Conservation (phyloP, 2,888 invertebrate species). For the Pristionchus entomophagus region DNA sequence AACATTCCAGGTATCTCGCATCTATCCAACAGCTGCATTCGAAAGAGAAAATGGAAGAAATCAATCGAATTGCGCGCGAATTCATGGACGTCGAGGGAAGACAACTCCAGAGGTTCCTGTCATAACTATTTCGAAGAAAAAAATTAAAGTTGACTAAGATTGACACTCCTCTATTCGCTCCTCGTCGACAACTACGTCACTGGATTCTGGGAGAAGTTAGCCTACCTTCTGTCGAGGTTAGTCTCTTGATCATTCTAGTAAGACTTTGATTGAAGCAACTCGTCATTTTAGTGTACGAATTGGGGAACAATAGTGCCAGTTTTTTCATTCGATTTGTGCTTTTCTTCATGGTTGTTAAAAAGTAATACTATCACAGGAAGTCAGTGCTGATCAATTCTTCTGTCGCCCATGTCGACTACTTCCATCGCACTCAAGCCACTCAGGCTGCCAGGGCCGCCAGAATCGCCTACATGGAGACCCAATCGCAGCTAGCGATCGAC, state of each 20-base stretch:
- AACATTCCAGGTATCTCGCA: conserved; percentile 58
- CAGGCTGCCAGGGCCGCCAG: conserved; percentile 67
- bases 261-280: too few relatives aligned
- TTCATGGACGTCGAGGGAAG: conserved; percentile 66
- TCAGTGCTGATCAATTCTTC: conserved; percentile 67
- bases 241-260: too few relatives aligned
- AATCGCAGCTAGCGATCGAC: conserved; percentile 66
- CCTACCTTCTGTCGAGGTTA: conserved; percentile 63
- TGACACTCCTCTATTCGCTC: conserved; percentile 59
- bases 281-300: too few relatives aligned
- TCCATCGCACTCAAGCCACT: conserved; percentile 54
- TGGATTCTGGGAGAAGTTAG: conserved; percentile 72
- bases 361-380: too few relatives aligned
- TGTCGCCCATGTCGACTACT: conserved; percentile 65
- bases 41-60: conserved; percentile 60
- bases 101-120: conserved; percentile 57
- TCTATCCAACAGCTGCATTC: conserved; percentile 58
- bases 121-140: neutral
- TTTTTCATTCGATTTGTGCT: too few relatives aligned
- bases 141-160: conserved; percentile 37
- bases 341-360: too few relatives aligned
- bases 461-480: conserved; percentile 63
- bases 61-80: conserved; percentile 56
- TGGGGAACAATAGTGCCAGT: too few relatives aligned
- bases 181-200: conserved; percentile 70